Evolutionary conservation across 2,797 vertebrate species (phyloP).

Genomic region (Merluccius polli): DNA sequence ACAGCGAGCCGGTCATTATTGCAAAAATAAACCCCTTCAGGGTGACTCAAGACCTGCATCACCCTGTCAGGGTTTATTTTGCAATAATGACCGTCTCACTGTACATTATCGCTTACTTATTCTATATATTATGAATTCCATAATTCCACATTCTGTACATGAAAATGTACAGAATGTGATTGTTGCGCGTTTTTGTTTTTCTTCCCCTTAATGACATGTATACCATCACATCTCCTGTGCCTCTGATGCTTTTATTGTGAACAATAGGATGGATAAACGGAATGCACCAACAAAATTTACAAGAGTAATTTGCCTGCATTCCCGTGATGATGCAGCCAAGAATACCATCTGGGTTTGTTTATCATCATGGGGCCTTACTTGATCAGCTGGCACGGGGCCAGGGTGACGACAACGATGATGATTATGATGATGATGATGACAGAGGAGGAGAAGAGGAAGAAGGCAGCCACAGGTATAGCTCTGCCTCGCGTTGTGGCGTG

Average conservation of each 20-base stretch:
- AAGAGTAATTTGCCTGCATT: not conserved
- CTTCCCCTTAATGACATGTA: not conserved
- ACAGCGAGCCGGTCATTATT: no score
- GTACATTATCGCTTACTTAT: not conserved
- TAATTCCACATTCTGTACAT: no score
- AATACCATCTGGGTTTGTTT: slow-evolving; percentile 1
- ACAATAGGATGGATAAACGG: not conserved
- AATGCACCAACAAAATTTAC: not conserved
- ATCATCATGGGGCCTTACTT: not conserved
- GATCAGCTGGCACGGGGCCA: not conserved
- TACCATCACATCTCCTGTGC: not conserved
- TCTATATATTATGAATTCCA: not conserved
- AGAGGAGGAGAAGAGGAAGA: not conserved
- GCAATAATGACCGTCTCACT: no score
- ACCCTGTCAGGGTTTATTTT: no score
- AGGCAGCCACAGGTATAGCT: no score
- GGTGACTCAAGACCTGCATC: no score
- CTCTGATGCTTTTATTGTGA: not conserved
- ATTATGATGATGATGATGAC: no score
- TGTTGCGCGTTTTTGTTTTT: not conserved
- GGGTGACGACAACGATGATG: not conserved
- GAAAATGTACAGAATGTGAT: not conserved
- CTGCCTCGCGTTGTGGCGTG: no score
- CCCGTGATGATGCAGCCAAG: not conserved
- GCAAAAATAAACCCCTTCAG: no score